Base-by-base conservation (phyloP, 2,888 invertebrate genomes). In the Leptura quadrifasciata region DNA sequence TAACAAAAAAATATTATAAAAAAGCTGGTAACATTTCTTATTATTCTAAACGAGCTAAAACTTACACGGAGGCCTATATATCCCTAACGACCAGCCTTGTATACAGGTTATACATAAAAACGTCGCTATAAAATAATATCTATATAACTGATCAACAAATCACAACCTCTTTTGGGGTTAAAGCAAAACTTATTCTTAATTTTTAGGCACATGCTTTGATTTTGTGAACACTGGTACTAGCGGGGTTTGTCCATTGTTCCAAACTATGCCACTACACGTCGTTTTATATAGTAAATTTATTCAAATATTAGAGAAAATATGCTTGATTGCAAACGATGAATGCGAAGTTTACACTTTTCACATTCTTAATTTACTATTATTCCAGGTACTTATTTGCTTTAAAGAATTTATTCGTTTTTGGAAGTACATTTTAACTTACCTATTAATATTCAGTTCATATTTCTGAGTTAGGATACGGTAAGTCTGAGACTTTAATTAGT, bases 121-220 rank as follows among this genome's bases (percentile, higher is more conserved):
- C 57, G 12, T 57, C 57, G 18, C 21, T 21, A 57, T 57, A 57
- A 57, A 57, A 57, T 21, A 57, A 57, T 18, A 35, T 12, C 35
- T 17, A 39, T 20, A 64, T 64, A 20, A 64, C 39, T 15, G n/a
- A 35, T 20, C 12, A 64, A 39, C 63, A 68, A 68, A 58, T 68
- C 55, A 68, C 68, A 58, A 69, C 69, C 68, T 58, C 39, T 39
- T 39, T 58, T 69, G 20, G 47, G 47, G 21, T 39, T 27, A 68
- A 69, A 69, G 69, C 69, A 39, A 57, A 68, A 60, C 65, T 73
- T 64, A 73, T 73, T 21, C 18, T 39, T 27, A 24, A 78, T 52
- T 55, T 75, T 79, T 77, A 83, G 83, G 83, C 83, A 83, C 83
- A 83, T 81, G 81, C 83, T 82, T 83, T 77, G 78, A 79, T 76